These are phyloP conservation scores for Brevipalpus yothersi DNA, from an alignment of 1,140 invertebrate species.

Conservation along the genomic window DNA sequence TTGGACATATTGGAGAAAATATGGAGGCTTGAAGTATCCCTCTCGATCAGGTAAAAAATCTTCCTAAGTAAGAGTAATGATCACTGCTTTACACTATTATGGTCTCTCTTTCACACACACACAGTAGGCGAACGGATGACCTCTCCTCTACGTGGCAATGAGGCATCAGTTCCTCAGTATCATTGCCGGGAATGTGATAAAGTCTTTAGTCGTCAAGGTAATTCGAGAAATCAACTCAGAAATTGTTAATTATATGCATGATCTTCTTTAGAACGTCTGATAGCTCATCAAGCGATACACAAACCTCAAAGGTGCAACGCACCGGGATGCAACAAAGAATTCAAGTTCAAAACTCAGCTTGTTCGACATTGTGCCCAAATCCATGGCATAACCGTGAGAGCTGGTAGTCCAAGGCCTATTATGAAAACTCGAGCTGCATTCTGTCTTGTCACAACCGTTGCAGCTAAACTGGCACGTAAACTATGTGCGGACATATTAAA, in stretches of 20 bases:
- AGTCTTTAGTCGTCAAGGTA: conserved; percentile 19
- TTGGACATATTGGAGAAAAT: conserved; percentile 97
- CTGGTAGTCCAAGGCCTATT: conserved; percentile 59
- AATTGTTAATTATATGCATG: background rate
- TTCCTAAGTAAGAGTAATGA: background rate
- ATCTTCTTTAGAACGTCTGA: conserved; percentile 19
- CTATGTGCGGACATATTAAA: conserved; percentile 53
- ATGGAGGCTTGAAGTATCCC: conserved; percentile 62
- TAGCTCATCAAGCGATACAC: conserved; percentile 31
- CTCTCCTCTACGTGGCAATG: conserved; percentile 14
- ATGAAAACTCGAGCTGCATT: conserved; percentile 92
- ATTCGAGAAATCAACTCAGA: background rate
- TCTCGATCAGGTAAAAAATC: conserved; percentile 23
- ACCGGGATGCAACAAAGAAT: conserved; percentile 72
- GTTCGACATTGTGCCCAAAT: conserved; percentile 72
- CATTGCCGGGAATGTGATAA: conserved; percentile 10
- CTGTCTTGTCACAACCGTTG: conserved; percentile 60
- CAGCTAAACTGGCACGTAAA: conserved; percentile 59
- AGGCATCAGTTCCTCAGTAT: conserved; percentile 3
- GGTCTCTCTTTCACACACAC: background rate
- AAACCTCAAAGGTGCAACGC: conserved; percentile 65
- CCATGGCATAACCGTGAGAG: conserved; percentile 39
- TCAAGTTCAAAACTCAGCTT: conserved; percentile 71
- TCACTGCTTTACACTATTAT: background rate
- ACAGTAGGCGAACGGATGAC: conserved; percentile 19